phyloP scores from a whole-genome alignment of 2,888 invertebrate genomes.

The Seladonia tumulorum region DNA sequence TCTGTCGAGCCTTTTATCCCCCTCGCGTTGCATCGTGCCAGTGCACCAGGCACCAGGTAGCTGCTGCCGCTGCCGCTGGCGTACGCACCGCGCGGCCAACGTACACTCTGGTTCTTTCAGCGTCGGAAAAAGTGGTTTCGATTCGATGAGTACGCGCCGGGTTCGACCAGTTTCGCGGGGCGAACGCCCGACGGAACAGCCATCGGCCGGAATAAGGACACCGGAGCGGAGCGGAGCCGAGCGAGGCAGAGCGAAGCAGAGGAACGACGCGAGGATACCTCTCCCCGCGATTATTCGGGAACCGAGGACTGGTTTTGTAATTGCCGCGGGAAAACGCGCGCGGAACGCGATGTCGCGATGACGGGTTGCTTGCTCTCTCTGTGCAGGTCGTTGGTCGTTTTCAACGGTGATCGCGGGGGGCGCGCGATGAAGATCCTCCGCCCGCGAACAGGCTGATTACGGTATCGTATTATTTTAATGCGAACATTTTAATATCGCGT shows the following conservation, averaged over 20 bases:
- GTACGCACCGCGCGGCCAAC: slow-evolving; percentile 45
- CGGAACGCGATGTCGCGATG: neutral
- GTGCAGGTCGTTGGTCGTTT: neutral
- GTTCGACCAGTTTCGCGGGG: slow-evolving; percentile 53
- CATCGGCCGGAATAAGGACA: slow-evolving; percentile 21
- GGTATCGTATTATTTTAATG: slow-evolving; percentile 56
- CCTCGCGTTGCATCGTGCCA: slow-evolving; percentile 31
- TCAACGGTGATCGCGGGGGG: neutral
- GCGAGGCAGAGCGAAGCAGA: neutral
- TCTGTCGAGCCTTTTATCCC: slow-evolving; percentile 17
- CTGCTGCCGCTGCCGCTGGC: slow-evolving; percentile 12
- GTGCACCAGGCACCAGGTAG: slow-evolving; percentile 53
- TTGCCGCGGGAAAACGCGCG: neutral
- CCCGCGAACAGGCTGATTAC: slow-evolving; percentile 24
- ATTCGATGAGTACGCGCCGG: slow-evolving; percentile 50
- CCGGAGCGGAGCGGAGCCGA: neutral
- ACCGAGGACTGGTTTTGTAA: neutral
- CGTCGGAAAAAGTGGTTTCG: slow-evolving; percentile 60
- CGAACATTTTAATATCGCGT: slow-evolving; percentile 46
- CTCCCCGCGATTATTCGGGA: neutral
- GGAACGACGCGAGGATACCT: neutral
- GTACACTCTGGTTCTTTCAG: slow-evolving; percentile 46
- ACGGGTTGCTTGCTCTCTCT: neutral
- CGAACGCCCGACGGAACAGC: slow-evolving; percentile 29
- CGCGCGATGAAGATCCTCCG: slow-evolving; percentile 6